Evolutionary conservation across 2,888 invertebrate genomes (phyloP).

Genomic region (Galeopsomyia nigrocyanea): DNA sequence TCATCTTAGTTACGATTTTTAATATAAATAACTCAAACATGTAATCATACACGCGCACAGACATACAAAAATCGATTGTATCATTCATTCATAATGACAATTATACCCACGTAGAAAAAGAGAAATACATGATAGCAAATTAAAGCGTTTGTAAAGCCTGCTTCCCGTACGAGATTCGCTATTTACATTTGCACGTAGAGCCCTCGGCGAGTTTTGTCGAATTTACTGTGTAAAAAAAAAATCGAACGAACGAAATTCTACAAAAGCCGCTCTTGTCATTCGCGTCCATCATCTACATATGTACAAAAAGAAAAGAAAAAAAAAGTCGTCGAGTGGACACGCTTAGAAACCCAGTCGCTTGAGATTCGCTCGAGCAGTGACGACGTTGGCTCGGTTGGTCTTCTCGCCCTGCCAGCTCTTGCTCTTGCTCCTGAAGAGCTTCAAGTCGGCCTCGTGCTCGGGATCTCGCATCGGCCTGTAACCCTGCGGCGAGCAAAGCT

Average conservation of each 20-base stretch:
- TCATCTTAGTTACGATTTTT: background rate
- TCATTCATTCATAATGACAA: too few species aligned
- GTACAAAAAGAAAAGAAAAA: too few species aligned
- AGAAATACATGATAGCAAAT: conserved; percentile 21
- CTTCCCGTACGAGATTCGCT: conserved; percentile 37
- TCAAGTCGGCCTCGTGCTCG: conserved; percentile 79
- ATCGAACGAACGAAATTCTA: background rate
- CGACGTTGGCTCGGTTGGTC: conserved; percentile 49
- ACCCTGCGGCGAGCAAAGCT: conserved; percentile 79
- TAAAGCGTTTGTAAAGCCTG: conserved; percentile 38
- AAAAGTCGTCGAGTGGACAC: background rate
- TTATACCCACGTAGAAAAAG: background rate
- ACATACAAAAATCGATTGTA: conserved; percentile 38
- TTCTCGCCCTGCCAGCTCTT: conserved; percentile 79
- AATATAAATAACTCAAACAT: conserved; percentile 15
- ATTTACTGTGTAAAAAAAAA: conserved; percentile 32
- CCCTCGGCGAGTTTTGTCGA: conserved; percentile 45
- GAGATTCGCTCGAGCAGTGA: conserved; percentile 57
- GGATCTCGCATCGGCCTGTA: conserved; percentile 92
- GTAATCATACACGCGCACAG: conserved; percentile 34
- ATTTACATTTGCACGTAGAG: conserved; percentile 51
- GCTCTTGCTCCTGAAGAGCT: conserved; percentile 82
- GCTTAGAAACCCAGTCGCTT: conserved; percentile 64
- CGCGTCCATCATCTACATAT: background rate
- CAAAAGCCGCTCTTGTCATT: conserved; percentile 18